phyloP scores from a whole-genome alignment of 2,888 invertebrate genomes.

The Hydroisotoma schaefferi region DNA sequence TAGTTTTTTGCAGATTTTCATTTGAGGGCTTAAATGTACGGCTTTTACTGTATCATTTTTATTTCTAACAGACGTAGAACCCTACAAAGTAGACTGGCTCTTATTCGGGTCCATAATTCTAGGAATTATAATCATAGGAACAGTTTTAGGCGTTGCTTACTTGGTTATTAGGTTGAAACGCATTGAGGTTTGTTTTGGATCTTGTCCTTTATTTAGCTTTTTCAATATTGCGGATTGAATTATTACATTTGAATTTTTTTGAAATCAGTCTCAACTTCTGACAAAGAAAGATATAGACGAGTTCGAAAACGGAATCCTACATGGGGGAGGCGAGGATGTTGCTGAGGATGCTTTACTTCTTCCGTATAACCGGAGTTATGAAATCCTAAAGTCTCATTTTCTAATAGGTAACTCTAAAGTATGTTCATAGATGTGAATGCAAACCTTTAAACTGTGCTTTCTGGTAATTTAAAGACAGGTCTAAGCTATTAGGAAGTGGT shows the following conservation, averaged over 20 bases:
- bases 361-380: slow-evolving; percentile 7
- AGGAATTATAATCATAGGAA: neutral
- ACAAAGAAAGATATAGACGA: slow-evolving; percentile 5
- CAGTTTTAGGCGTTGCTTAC: neutral
- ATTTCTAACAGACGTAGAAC: too few relatives aligned
- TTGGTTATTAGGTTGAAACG: neutral
- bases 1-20: neutral
- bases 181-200: neutral
- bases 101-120: too few relatives aligned
- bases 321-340: neutral
- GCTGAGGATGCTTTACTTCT: slow-evolving; percentile 6
- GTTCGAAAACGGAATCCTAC: slow-evolving; percentile 1
- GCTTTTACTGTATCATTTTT: too few relatives aligned
- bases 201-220: neutral
- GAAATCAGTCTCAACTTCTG: neutral
- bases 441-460: neutral
- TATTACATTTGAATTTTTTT: neutral
- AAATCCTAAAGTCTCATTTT: neutral
- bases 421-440: neutral
- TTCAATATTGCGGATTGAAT: neutral
- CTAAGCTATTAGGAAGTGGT: neutral
- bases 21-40: too few relatives aligned
- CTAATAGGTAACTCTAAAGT: slow-evolving; percentile 5
- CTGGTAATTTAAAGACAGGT: neutral
- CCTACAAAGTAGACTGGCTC: too few relatives aligned